Base-by-base conservation (phyloP, 2,113 vertebrate species). In the Cryptomyrus ogoouensis region DNA sequence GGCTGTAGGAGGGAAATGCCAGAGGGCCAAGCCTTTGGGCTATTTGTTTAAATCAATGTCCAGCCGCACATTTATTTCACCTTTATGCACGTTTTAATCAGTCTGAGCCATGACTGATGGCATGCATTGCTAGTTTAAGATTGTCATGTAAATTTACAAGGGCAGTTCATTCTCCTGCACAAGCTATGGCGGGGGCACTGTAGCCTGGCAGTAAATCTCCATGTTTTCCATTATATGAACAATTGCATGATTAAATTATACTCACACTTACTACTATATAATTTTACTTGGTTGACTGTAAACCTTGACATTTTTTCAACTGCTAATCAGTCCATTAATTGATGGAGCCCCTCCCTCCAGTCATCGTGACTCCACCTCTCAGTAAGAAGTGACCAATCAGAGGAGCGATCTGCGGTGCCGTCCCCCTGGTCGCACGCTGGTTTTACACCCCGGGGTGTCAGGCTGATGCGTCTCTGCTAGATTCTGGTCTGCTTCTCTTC, bases 21-120 rank as follows among this genome's bases (percentile, higher is more conserved):
- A 87, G 47, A 21, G 31, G 35, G 31, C 70, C 50, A 47, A 58
- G 83, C 49, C 66, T 83, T 88, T 44, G 47, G 49, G 50, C 85
- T 52, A 96, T 95, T 95, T 95, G 93, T 95, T 96, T 97, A 97
- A 97, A 98, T 98, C 97, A 97, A 97, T 97, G 96, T 96, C 95
- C 94, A 94, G 94, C 96, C 94, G 94, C 95, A 95, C 96, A 96
- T 96, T 97, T 96, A 97, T 96, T 96, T 96, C 96, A 97, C 96
- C 97, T 97, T 87, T 21, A 31, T 52, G 85, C 96, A 96, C 96
- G 96, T 96, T 97, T 97, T 96, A 96, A 94, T 93, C 95, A 96
- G 94, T 95, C 91, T 91, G 95, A 94, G 92, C 94, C 94, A 94
- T 96, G 96, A 97, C 96, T 96, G 96, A 96, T 96, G 95, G 93